A percentile compares a stretch with the other conserved stretches of the same genome.
Evolutionary conservation across 2,888 invertebrate species (phyloP).

Genomic region (Rhingia rostrata): DNA sequence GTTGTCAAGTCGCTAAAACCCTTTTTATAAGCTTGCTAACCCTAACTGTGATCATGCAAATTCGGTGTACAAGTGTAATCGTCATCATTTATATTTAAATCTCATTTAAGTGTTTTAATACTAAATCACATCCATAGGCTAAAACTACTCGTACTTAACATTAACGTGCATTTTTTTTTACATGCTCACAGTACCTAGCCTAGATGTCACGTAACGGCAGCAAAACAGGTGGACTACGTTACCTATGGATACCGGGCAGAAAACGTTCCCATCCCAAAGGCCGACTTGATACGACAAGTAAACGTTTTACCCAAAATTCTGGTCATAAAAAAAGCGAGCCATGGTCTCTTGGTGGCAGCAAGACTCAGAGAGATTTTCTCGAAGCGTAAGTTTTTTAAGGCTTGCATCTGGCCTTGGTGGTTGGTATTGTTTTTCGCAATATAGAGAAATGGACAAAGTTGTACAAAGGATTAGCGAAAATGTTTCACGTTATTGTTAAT

Average conservation of each 20-base stretch:
- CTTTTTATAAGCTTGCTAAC: no score
- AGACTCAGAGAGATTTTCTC: slow-evolving; percentile 79
- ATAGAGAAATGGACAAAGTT: no score
- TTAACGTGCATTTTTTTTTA: slow-evolving; percentile 19
- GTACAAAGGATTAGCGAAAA: no score
- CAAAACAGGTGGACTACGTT: slow-evolving; percentile 79
- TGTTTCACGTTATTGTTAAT: no score
- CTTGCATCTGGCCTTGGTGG: not conserved
- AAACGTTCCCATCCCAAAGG: slow-evolving; percentile 81
- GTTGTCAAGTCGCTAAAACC: no score
- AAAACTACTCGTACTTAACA: not conserved
- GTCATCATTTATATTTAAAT: no score
- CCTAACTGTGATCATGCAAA: no score
- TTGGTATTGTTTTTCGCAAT: not conserved
- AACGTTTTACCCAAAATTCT: slow-evolving; percentile 77
- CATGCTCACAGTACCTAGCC: slow-evolving; percentile 38
- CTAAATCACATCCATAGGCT: not conserved
- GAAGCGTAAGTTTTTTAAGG: slow-evolving; percentile 79
- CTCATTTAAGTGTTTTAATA: no score
- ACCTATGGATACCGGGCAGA: slow-evolving; percentile 82
- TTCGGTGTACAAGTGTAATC: no score
- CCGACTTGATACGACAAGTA: slow-evolving; percentile 79
- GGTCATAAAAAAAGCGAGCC: slow-evolving; percentile 80
- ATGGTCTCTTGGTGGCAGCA: slow-evolving; percentile 82
- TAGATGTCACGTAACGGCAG: slow-evolving; percentile 79